These are phyloP conservation scores for Saccopteryx leptura DNA, from an alignment of 2,113 vertebrate species.

Conservation along the genomic window DNA sequence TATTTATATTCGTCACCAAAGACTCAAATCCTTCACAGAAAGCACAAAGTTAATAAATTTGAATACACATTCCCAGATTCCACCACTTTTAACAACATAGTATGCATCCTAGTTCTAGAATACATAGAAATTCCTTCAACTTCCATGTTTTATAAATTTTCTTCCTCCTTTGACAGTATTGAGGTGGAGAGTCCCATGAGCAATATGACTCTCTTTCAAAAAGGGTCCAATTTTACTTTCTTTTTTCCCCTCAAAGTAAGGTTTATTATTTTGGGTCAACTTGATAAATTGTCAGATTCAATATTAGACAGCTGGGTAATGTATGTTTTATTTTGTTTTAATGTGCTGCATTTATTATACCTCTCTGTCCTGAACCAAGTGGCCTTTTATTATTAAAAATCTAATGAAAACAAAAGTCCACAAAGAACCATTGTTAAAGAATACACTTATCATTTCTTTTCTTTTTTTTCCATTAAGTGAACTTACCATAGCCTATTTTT, in stretches of 20 bases:
- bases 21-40: background rate
- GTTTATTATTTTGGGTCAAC: slow-evolving; percentile 76
- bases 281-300: slow-evolving; percentile 79
- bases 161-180: background rate
- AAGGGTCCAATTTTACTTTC: slow-evolving; percentile 24
- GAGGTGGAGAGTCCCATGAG: background rate
- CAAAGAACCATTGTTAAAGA: slow-evolving; percentile 81
- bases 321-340: slow-evolving; percentile 80
- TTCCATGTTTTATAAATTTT: background rate
- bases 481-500: slow-evolving; percentile 72
- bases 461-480: slow-evolving; percentile 47
- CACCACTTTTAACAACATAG: slow-evolving; percentile 5
- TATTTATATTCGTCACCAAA: background rate
- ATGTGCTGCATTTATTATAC: slow-evolving; percentile 78
- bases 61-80: background rate
- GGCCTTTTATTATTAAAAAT: slow-evolving; percentile 82
- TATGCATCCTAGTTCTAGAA: background rate
- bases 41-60: background rate
- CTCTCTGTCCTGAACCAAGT: slow-evolving; percentile 74
- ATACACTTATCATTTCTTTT: slow-evolving; percentile 72
- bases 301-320: slow-evolving; percentile 72
- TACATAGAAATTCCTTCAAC: background rate
- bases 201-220: background rate
- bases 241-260: slow-evolving; percentile 10
- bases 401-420: slow-evolving; percentile 77